Base-by-base conservation (phyloP, 1,140 invertebrate species). In the Whitmania pigra region DNA sequence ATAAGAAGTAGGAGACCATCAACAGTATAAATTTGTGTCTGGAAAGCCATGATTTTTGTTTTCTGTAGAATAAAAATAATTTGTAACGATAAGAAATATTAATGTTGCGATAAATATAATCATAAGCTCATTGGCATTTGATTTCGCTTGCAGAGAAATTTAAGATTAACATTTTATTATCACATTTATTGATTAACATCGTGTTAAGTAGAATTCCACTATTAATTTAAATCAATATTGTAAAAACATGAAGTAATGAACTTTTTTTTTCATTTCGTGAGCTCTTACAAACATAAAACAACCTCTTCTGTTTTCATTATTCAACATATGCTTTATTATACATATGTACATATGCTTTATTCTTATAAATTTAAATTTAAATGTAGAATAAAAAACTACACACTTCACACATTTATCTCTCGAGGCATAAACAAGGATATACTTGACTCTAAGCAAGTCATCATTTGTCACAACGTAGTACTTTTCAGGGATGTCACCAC, bases 401-500 rank as follows among this genome's bases (percentile, higher is more conserved):
- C 25, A 68, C 66, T 63, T 67, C 36, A 63, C 31, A 20, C 29
- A 36, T 18, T 68, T 73, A 40, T 31, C 49, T 67, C 53, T 75
- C n/a, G 55, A 31, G 20, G 76, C 78, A 77, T 90, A 92, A 18
- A 92, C 84, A 29, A 93, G 81, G 22, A 93, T 80, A 80, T 92
- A 91, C 70, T 89, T 86, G 15, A 92, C 84, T 76, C 88, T 84
- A 17, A 92, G 84, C 72, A 90, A 81, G 76, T 90, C 89, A 79
- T 88, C 89, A 76, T 90, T 90, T 68, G 85, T 85, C 29, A 90
- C 88, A 66, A 90, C 81, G 77, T 88, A 89, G 80, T 89, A 89
- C 75, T 88, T 88, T 70, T 87, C 84, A 54, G 88, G 88, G 67
- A 88, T 83, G 78, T 84, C 85, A 69, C 85, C 85, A 53, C 83